Evolutionary conservation across 2,797 vertebrate genomes (phyloP).

Genomic region (Mus spretus): DNA sequence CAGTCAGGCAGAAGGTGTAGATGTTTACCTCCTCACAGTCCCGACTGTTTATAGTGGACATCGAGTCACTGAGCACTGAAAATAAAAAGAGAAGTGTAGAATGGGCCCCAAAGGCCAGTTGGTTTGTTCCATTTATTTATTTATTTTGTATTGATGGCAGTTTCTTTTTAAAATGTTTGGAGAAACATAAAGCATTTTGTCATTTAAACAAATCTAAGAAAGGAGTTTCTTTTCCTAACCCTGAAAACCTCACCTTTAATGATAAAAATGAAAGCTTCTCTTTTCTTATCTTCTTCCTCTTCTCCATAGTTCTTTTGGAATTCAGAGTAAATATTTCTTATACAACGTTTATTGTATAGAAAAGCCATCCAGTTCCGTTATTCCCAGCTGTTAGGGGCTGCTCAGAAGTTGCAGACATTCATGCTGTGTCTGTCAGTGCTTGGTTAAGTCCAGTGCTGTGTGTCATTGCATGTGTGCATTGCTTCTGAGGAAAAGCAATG

Average conservation of each 20-base stretch:
- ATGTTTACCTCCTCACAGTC: not conserved
- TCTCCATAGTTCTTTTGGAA: not conserved
- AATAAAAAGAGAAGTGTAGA: not conserved
- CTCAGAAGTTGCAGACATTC: not conserved
- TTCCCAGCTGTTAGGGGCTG: not conserved
- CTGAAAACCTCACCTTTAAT: conserved; percentile 16
- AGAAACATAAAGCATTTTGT: not conserved
- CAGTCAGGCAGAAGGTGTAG: not conserved
- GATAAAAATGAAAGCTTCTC: not conserved
- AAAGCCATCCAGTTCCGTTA: not conserved
- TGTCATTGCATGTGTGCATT: not conserved
- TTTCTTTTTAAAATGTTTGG: conserved; percentile 42
- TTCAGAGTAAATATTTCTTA: not conserved
- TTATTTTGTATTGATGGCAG: not conserved
- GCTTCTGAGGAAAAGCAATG: not conserved
- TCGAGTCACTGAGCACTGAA: not conserved
- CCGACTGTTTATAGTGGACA: not conserved
- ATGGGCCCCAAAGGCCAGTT: not conserved
- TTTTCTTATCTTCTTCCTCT: not conserved
- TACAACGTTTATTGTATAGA: not conserved
- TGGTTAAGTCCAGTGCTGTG: conserved; percentile 55
- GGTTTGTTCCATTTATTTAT: not conserved
- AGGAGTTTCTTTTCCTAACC: conserved; percentile 14
- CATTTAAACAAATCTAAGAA: conserved; percentile 29
- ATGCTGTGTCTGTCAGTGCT: not conserved